phyloP scores from a whole-genome alignment of 2,113 vertebrate species.

The Psittacara wagleri region DNA sequence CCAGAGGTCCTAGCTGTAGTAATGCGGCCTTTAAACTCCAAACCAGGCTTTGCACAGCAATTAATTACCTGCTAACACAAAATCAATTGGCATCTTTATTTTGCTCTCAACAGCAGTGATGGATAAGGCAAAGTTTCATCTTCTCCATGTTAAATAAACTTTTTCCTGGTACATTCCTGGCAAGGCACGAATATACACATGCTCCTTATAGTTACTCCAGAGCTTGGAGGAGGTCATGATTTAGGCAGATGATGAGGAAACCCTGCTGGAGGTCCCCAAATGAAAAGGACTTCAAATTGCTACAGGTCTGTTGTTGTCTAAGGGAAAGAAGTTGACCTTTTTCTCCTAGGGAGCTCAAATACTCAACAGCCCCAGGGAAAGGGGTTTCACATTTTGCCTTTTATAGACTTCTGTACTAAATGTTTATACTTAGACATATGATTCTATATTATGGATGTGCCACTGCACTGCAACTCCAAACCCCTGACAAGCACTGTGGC shows the following conservation, averaged over 20 bases:
- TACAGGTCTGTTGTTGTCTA: background rate
- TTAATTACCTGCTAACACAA: slow-evolving; percentile 57
- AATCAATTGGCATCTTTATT: slow-evolving; percentile 34
- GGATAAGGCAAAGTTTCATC: slow-evolving; percentile 8
- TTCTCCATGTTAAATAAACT: background rate
- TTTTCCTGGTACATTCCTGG: background rate
- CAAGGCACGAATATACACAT: background rate
- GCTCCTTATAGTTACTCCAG: background rate
- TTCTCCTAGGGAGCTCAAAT: background rate
- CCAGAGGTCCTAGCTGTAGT: background rate
- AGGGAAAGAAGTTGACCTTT: background rate
- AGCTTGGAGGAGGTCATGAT: background rate
- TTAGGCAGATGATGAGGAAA: background rate
- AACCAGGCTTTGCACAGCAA: slow-evolving; percentile 1
- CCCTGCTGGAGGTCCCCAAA: background rate
- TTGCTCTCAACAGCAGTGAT: background rate
- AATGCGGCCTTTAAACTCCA: slow-evolving; percentile 23
- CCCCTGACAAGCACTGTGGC: background rate
- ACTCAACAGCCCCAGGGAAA: background rate
- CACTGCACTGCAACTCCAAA: background rate
- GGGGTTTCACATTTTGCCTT: background rate
- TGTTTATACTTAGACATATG: background rate
- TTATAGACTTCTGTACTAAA: background rate
- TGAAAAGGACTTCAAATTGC: background rate
- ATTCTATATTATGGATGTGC: background rate